Conservation (phyloP, 2,888 invertebrate species). For the Caenorhabditis virilis region DNA sequence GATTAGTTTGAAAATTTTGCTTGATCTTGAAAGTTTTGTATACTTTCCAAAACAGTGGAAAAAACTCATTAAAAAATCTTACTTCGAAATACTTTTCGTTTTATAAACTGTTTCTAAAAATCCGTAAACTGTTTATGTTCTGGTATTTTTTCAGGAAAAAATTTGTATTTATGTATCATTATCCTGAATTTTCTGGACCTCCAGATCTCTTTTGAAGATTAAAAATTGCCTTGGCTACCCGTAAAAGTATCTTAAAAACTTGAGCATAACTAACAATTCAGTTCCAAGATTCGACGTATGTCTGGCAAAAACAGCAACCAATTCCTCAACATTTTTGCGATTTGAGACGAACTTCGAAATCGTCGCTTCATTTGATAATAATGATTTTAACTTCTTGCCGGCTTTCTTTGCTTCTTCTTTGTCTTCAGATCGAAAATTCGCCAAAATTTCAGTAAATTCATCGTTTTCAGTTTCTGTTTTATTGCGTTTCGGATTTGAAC, state of each 20-base stretch:
- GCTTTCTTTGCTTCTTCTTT: slow-evolving; percentile 14
- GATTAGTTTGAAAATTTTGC: too few relatives aligned
- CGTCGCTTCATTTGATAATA: slow-evolving; percentile 14
- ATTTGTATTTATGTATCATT: too few relatives aligned
- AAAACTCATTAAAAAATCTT: neutral
- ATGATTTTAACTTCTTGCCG: slow-evolving; percentile 16
- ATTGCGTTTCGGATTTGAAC: neutral
- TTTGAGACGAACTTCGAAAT: slow-evolving; percentile 19
- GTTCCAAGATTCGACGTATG: slow-evolving; percentile 23
- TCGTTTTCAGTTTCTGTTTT: slow-evolving; percentile 9
- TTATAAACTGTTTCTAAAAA: too few relatives aligned
- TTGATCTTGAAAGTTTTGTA: too few relatives aligned
- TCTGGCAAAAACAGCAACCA: slow-evolving; percentile 21
- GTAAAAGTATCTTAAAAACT: too few relatives aligned
- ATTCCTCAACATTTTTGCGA: slow-evolving; percentile 17
- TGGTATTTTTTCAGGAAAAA: too few relatives aligned
- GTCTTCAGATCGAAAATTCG: slow-evolving; percentile 8
- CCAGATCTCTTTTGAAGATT: too few relatives aligned
- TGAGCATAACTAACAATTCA: slow-evolving; percentile 11
- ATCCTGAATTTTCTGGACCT: too few relatives aligned
- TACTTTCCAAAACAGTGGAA: too few relatives aligned
- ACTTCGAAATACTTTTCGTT: neutral
- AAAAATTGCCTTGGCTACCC: too few relatives aligned
- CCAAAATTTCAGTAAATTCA: slow-evolving; percentile 12
- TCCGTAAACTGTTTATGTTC: too few relatives aligned